Conservation (phyloP, 2,113 vertebrate genomes). For the Entelurus aequoreus region DNA sequence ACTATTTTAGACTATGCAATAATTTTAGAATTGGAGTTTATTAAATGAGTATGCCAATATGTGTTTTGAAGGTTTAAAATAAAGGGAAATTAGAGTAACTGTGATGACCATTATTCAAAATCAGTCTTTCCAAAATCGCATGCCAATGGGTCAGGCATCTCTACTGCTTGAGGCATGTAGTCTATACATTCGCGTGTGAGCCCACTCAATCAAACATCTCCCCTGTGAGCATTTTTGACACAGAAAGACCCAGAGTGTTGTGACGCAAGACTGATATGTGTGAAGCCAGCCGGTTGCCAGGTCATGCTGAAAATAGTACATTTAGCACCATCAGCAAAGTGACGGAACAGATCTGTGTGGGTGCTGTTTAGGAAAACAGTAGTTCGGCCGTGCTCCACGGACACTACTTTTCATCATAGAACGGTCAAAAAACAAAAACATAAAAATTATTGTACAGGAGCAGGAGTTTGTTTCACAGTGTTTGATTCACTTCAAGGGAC, state of each 20-base stretch:
- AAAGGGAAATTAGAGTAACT: not conserved
- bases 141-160: conserved; percentile 17
- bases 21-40: no score
- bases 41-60: not conserved
- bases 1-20: no score
- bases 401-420: not conserved
- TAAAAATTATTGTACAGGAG: not conserved
- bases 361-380: not conserved
- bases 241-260: conserved; percentile 13
- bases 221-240: conserved; percentile 6
- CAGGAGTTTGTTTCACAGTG: not conserved
- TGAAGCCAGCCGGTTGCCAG: conserved; percentile 21
- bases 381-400: not conserved
- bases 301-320: conserved; percentile 32
- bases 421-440: no score
- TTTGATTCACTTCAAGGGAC: not conserved
- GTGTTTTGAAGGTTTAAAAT: not conserved
- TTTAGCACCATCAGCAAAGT: conserved; percentile 15
- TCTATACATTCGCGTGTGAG: conserved; percentile 20
- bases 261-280: conserved; percentile 15
- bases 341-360: conserved; percentile 13
- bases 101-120: no score
- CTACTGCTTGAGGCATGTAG: conserved; percentile 12
- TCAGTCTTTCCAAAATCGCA: not conserved
- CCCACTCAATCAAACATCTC: conserved; percentile 11